Base-by-base conservation (phyloP, 2,888 invertebrate species). In the Pterostichus niger region DNA sequence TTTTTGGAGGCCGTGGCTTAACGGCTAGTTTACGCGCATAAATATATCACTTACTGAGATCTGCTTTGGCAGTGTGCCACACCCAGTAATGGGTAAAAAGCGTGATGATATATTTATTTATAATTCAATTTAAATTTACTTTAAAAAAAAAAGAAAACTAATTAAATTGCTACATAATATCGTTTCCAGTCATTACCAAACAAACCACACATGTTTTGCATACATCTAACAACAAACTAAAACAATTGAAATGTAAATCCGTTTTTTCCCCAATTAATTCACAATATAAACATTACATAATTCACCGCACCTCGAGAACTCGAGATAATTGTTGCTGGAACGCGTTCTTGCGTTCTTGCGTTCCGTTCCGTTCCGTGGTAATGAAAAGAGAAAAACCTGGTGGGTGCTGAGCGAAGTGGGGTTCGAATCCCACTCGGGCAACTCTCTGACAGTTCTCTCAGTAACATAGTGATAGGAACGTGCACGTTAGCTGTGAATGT, bases 231-330 rank as follows among this genome's bases (percentile, higher is more conserved):
- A n/a, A 49, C 49, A 49, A 49, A 6, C n/a, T 13, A 13, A 44
- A 44, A n/a, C 49, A n/a, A 11, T n/a, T 49, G 49, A 49, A 49
- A 49, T 49, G 49, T n/a, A 49, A 49, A 49, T 49, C 49, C 13
- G 49, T 49, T 49, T 49, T 64, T 64, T 64, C 64, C 64, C 35
- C 64, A 64, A 71, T 71, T 71, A 44, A 71, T 44, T 40, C 68
- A 71, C 68, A 71, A 71, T 71, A 71, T 71, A 71, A 71, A 71
- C 44, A 71, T 71, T 71, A 44, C 68, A 71, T 71, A 71, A 71
- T 31, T 33, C 13, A 35, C 68, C 40, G 40, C 40, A 40, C 40
- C 40, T 40, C 40, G 40, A 40, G 40, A 40, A 40, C 7, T 40
- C 17, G 15, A 17, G 15, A 9, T 56, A 15, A 56, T 56, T 17